Percentiles rank a stretch among this genome's conserved stretches.
phyloP scores from a whole-genome alignment of 2,113 vertebrate genomes.

The Pseudorhombus dupliciocellatus region DNA sequence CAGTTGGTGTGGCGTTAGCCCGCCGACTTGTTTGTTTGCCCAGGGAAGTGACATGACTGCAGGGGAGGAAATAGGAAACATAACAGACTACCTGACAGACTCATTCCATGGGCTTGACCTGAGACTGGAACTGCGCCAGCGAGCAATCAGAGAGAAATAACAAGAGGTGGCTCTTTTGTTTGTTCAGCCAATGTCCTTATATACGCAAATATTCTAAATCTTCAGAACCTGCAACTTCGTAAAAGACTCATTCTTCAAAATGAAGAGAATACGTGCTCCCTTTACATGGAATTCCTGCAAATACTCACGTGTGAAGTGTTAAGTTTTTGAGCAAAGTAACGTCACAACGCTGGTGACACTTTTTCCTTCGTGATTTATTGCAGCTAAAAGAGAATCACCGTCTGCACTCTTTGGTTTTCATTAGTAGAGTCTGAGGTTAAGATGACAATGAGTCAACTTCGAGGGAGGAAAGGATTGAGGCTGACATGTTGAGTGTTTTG shows the following conservation, averaged over 20 bases:
- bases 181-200: constrained; percentile 73
- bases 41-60: constrained; percentile 78
- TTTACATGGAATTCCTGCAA: constrained; percentile 1
- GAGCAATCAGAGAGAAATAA: constrained; percentile 80
- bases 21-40: constrained; percentile 79
- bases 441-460: constrained; percentile 58
- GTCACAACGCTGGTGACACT: constrained; percentile 28
- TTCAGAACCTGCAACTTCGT: constrained; percentile 13
- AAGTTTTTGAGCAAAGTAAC: constrained; percentile 11
- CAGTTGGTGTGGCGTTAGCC: constrained; percentile 49
- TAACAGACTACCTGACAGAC: constrained; percentile 78
- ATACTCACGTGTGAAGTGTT: neutral
- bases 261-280: constrained; percentile 3
- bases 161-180: constrained; percentile 73
- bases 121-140: constrained; percentile 77
- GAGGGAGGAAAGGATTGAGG: constrained; percentile 48
- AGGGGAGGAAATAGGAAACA: constrained; percentile 83
- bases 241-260: constrained; percentile 31
- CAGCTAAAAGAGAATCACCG: constrained; percentile 25
- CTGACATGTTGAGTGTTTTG: constrained; percentile 69
- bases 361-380: constrained; percentile 53
- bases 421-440: constrained; percentile 38
- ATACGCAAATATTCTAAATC: constrained; percentile 51
- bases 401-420: constrained; percentile 23
- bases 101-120: constrained; percentile 74